phyloP scores from a whole-genome alignment of 2,113 vertebrate genomes.

The Catharus minimus region DNA sequence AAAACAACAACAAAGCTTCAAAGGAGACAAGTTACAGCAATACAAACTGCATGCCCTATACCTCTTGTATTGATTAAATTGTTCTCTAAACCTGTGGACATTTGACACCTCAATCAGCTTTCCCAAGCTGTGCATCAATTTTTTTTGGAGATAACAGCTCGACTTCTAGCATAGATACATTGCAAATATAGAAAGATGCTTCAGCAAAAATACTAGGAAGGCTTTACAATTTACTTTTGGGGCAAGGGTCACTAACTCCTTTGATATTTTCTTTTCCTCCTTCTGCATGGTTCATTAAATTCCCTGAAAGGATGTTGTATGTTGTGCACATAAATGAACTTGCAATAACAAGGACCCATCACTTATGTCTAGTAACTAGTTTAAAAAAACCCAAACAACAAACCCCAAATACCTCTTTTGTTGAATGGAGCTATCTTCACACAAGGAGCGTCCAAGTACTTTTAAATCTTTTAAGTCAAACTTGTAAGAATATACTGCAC shows the following conservation, averaged over 20 bases:
- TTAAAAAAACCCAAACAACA: neutral
- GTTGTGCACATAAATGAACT: constrained; percentile 48
- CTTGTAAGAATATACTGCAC: neutral
- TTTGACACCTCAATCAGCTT: constrained; percentile 46
- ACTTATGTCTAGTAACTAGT: constrained; percentile 21
- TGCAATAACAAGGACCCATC: constrained; percentile 7
- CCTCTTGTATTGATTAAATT: constrained; percentile 29
- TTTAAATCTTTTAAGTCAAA: neutral
- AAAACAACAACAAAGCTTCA: constrained; percentile 47
- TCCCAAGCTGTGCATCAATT: neutral
- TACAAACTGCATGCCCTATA: neutral
- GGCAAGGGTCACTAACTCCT: constrained; percentile 44
- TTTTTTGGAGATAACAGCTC: neutral
- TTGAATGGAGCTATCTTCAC: neutral
- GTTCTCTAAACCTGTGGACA: neutral
- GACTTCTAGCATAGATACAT: neutral
- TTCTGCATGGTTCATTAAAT: constrained; percentile 57
- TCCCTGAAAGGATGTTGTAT: constrained; percentile 14
- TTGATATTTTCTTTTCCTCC: constrained; percentile 56
- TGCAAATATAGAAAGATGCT: constrained; percentile 12
- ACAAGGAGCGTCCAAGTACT: neutral
- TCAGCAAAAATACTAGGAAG: constrained; percentile 1
- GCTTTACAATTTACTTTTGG: constrained; percentile 50
- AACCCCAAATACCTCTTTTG: neutral
- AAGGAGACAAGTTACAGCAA: neutral